Conservation (phyloP, 2,113 vertebrate genomes). For the Rutilus rutilus region DNA sequence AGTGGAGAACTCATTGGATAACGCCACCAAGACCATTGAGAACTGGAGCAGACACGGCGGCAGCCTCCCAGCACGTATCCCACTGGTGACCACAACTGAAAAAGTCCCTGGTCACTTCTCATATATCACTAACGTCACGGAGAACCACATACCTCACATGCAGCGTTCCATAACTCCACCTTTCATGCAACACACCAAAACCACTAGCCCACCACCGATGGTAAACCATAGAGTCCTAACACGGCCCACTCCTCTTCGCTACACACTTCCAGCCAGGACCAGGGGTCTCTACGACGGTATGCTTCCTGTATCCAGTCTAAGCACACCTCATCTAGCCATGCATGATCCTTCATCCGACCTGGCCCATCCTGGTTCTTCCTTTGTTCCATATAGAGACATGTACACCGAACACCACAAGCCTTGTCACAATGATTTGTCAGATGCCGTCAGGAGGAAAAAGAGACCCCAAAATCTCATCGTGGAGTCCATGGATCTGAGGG, state of each 20-base stretch:
- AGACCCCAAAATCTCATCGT: conserved; percentile 72
- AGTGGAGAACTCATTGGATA: conserved; percentile 89
- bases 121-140: conserved; percentile 64
- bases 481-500: conserved; percentile 65
- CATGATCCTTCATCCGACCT: conserved; percentile 69
- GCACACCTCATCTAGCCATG: conserved; percentile 75
- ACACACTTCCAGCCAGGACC: conserved; percentile 76
- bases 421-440: conserved; percentile 49
- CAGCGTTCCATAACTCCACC: conserved; percentile 67
- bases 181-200: conserved; percentile 61
- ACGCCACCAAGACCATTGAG: conserved; percentile 91
- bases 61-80: conserved; percentile 73
- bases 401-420: conserved; percentile 75
- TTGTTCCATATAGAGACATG: conserved; percentile 73
- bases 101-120: conserved; percentile 67
- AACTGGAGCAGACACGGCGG: conserved; percentile 84
- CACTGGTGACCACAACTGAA: conserved; percentile 66
- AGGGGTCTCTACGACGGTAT: conserved; percentile 76
- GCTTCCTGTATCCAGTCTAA: conserved; percentile 74
- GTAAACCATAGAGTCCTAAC: conserved; percentile 66
- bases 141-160: conserved; percentile 63
- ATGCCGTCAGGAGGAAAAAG: conserved; percentile 66
- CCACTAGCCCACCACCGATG: conserved; percentile 60
- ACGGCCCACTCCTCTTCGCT: conserved; percentile 75
- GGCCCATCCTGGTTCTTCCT: conserved; percentile 62